Percentiles rank a stretch among this genome's conserved stretches.
These are phyloP conservation scores for Acanthurus tractus DNA, from an alignment of 2,797 vertebrate species.

Conservation along the genomic window DNA sequence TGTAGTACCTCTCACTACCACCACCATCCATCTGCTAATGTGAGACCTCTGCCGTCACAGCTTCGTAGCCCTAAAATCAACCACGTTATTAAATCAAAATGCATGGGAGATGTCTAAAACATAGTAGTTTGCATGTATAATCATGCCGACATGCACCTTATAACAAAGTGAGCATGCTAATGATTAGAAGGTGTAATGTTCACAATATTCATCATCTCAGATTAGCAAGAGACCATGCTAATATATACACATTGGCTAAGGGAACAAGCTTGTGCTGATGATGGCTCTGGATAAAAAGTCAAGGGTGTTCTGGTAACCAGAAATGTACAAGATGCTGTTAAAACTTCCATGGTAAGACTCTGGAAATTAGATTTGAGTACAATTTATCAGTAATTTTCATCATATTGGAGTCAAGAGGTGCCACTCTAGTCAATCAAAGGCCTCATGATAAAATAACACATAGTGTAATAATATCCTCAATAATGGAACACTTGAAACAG, in stretches of 20 bases:
- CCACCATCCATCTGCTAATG: constrained; percentile 16
- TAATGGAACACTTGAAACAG: background rate
- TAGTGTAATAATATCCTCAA: too few relatives aligned
- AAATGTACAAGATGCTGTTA: background rate
- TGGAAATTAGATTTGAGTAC: too few relatives aligned
- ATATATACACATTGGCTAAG: background rate
- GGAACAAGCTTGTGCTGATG: too few relatives aligned
- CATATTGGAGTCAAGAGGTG: background rate
- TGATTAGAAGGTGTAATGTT: background rate
- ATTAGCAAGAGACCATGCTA: background rate
- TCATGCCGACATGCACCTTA: background rate
- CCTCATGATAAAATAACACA: background rate
- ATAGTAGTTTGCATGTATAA: background rate
- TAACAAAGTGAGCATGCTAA: background rate
- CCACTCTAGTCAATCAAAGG: background rate
- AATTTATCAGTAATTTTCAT: too few relatives aligned
- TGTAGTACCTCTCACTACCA: constrained; percentile 4
- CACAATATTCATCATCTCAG: background rate
- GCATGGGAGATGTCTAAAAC: background rate
- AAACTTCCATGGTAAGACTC: too few relatives aligned
- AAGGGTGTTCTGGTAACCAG: background rate
- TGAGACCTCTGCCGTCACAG: constrained; percentile 18
- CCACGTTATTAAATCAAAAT: background rate
- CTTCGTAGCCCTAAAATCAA: background rate
- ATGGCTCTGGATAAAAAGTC: too few relatives aligned